A percentile compares a stretch with the other conserved stretches of the same genome.
These are phyloP conservation scores for Scomber scombrus DNA, from an alignment of 2,113 vertebrate genomes.

Conservation along the genomic window DNA sequence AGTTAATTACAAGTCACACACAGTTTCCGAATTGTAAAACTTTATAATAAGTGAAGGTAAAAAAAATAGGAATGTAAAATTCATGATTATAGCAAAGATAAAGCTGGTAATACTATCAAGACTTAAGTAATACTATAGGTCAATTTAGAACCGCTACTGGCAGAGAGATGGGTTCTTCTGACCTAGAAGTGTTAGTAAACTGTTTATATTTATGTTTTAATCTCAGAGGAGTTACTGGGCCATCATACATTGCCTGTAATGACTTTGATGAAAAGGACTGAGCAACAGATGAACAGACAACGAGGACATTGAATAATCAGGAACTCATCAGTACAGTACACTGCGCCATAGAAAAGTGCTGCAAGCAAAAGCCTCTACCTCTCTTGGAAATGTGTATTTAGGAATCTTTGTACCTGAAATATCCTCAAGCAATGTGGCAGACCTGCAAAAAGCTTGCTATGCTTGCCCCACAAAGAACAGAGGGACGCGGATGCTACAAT, in stretches of 20 bases:
- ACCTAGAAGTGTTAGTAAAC: conserved; percentile 33
- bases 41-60: background rate
- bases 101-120: too few relatives aligned
- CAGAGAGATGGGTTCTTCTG: conserved; percentile 16
- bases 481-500: conserved; percentile 33
- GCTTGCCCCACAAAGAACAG: conserved; percentile 31
- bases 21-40: background rate
- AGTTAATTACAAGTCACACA: background rate
- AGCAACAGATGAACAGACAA: conserved; percentile 29
- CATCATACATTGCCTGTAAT: conserved; percentile 9
- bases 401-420: conserved; percentile 36
- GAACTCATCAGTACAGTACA: background rate
- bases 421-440: conserved; percentile 54
- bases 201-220: conserved; percentile 54
- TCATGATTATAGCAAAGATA: too few relatives aligned
- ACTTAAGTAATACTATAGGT: too few relatives aligned
- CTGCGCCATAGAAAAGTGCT: conserved; percentile 6
- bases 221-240: conserved; percentile 32
- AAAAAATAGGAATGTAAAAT: too few relatives aligned
- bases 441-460: conserved; percentile 27
- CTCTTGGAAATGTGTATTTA: conserved; percentile 13
- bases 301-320: background rate
- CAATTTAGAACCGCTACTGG: background rate
- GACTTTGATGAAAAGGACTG: conserved; percentile 32
- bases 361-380: conserved; percentile 10